Evolutionary conservation across 2,888 invertebrate species (phyloP).

Genomic region (Hemicrepidius hirtus): DNA sequence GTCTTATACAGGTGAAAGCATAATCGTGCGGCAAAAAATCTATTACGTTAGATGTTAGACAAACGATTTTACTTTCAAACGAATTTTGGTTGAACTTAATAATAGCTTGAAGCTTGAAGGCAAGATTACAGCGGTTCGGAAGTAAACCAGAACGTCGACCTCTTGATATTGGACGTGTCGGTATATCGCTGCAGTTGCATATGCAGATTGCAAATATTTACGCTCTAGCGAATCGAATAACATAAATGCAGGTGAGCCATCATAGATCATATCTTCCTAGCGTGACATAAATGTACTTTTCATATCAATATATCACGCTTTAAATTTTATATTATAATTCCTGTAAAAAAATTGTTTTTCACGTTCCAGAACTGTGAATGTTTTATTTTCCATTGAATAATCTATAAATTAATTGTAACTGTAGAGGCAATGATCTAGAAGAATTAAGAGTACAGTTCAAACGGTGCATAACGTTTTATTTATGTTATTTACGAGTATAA

Average conservation of each 20-base stretch:
- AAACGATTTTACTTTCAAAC: conserved; percentile 56
- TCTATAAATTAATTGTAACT: neutral
- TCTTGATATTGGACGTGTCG: conserved; percentile 11
- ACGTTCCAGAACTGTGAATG: too few species aligned
- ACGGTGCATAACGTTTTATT: conserved; percentile 27
- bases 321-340: too few species aligned
- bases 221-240: conserved; percentile 17
- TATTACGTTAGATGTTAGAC: conserved; percentile 52
- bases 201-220: conserved; percentile 11
- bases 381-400: neutral
- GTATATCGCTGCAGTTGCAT: conserved; percentile 1
- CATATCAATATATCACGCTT: neutral
- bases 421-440: conserved; percentile 5
- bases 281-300: neutral
- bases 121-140: conserved; percentile 34
- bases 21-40: conserved; percentile 22
- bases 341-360: too few species aligned
- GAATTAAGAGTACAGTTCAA: conserved; percentile 29
- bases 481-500: conserved; percentile 8
- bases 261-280: conserved; percentile 1
- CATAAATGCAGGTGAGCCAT: neutral
- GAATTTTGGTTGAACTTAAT: conserved; percentile 40
- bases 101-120: conserved; percentile 23
- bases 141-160: conserved; percentile 61
- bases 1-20: conserved; percentile 7